Evolutionary conservation across 53 echinoderm and acorn worm genomes (phyloP), one percentile per base, ranked within the genome.

Genomic region (Paelopatides confundens): DNA sequence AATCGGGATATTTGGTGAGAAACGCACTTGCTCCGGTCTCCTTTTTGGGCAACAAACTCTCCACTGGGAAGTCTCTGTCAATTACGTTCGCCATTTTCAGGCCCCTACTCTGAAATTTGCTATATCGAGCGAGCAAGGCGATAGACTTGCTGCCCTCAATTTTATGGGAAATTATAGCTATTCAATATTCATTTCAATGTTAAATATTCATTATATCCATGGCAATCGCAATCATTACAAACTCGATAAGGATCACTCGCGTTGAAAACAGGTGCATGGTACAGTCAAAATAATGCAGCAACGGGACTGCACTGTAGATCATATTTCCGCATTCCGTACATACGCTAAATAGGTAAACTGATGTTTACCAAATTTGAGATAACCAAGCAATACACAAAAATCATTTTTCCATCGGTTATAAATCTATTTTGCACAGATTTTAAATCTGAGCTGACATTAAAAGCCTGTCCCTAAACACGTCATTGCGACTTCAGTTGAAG

Each of bases 1-100:
- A 92, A 31, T 98, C 95, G 7, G 98, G 95, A 87, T 95, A 98
- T 65, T 95, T 97, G 35, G 94, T 89, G 14, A 98, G 70, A 67
- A 67, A 67, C 15, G 95, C 78, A 54, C 86, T 28, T 8, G 98
- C 95, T 69, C 95, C 95, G 15, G 98, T 97, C 52, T 97, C 95
- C 69, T 92, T 95, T 84, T 97, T 97, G 36, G 95, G 98, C 69
- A 97, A 65, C 53, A 95, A 87, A 64, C 90, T 93, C 36, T 88
- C 89, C 26, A 95, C 77, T 28, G 98, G 98, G 77, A 82, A 97
- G 90, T 87, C 90, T 50, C 81, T 79, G 86, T 90, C 91, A 17
- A 90, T 76, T 36, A 85, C 85, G 58, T 78, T 81, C 91, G 91
- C 91, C 91, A 90, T 90, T 81, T 89, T 91, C 62, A 62, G 43